Evolutionary conservation across 2,888 invertebrate species (phyloP), one percentile per base, ranked within the genome.

Genomic region (Cheilosia soror): DNA sequence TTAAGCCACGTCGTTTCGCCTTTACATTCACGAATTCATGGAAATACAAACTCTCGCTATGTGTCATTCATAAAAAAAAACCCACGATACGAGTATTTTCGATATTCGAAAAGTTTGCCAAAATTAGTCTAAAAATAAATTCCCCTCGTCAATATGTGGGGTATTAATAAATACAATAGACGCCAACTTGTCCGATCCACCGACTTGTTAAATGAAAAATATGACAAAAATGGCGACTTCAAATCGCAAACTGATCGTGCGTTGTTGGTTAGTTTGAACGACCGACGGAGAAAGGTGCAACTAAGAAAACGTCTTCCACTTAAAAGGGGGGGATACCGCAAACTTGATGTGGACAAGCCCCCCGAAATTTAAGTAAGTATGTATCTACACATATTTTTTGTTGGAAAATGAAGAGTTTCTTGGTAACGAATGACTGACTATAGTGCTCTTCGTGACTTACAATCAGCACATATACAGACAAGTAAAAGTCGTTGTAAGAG

Each of bases 111-210:
- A 68, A 60, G 53, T 25, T 77, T 44, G 42, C 60, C 60, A 47
- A 68, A 77, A 44, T 68, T 33, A 40, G 47, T n/a, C n/a, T 68
- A 68, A 51, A 33, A 33, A 66, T 65, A 66, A 49, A 55, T 47
- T 9, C 31, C 15, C 31, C 27, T 31, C 68, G 15, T 20, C 55
- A 49, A 31, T 33, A 65, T 66, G 27, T 29, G 13, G 29, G 58
- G 27, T 13, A 51, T 40, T 33, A 31, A 68, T 27, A 44, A 27
- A 57, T 37, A 27, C 13, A 37, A 44, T 42, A 55, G 53, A 68
- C 55, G 42, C 15, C 53, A 53, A 7, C 37, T 29, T 65, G 33
- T 49, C 62, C 33, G 47, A 65, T 37, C 13, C 27, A 42, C 37
- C 51, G 9, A 9, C 40, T 27, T 53, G 33, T 65, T 15, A 42